Evolutionary conservation across 92 coral and sea anemone genomes (phyloP).

Genomic region (Blastomussa wellsi): DNA sequence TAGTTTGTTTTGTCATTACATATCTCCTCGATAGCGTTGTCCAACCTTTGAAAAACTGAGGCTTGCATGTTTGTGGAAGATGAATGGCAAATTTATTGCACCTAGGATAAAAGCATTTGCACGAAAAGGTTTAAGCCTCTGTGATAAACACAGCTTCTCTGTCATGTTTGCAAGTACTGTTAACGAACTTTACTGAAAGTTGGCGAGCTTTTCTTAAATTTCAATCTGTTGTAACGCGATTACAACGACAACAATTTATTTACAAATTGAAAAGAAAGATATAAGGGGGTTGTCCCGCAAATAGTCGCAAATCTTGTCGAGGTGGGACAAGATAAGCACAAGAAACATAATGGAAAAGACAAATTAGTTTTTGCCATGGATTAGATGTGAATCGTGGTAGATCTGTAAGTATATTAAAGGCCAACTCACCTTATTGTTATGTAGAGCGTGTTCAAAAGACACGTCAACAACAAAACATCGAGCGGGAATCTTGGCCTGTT

Average conservation of each 20-base stretch:
- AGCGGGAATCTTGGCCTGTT: constrained; percentile 64
- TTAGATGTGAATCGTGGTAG: not conserved
- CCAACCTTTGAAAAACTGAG: too few relatives aligned
- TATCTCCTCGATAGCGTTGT: too few relatives aligned
- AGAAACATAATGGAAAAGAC: too few relatives aligned
- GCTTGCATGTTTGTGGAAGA: too few relatives aligned
- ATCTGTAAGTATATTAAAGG: not conserved
- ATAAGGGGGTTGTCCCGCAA: too few relatives aligned
- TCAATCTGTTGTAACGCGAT: not conserved
- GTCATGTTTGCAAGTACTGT: not conserved
- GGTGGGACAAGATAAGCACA: too few relatives aligned
- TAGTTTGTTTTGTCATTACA: too few relatives aligned
- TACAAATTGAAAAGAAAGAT: too few relatives aligned
- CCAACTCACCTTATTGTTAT: constrained; percentile 77
- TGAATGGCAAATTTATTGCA: too few relatives aligned
- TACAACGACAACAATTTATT: too few relatives aligned
- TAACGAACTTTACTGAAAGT: not conserved
- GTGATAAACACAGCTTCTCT: not conserved
- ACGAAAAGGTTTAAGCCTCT: not conserved
- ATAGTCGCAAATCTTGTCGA: too few relatives aligned
- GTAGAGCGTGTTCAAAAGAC: constrained; percentile 84
- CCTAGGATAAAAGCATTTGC: not conserved
- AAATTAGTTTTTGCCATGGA: not conserved
- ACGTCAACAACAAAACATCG: constrained; percentile 91
- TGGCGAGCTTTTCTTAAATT: not conserved